Conservation (phyloP, 1,140 invertebrate genomes). For the Drosophila baimaii region DNA sequence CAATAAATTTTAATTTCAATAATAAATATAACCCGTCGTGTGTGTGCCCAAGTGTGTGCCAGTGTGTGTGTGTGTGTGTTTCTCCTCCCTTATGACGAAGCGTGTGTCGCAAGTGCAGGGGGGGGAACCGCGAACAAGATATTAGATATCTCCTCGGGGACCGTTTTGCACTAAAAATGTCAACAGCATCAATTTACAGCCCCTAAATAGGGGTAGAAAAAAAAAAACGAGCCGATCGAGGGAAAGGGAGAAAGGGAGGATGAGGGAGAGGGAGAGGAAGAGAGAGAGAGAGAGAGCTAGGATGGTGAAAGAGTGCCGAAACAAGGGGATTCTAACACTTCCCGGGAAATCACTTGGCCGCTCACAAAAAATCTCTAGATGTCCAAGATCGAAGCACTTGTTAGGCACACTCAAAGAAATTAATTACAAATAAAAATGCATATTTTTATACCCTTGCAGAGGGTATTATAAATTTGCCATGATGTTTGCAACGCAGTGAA, state of each 20-base stretch:
- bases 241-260: not conserved
- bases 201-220: conserved; percentile 29
- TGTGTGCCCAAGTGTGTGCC: too few species aligned
- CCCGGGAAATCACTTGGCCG: conserved; percentile 66
- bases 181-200: conserved; percentile 71
- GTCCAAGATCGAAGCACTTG: conserved; percentile 48
- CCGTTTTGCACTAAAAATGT: conserved; percentile 73
- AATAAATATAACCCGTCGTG: conserved; percentile 34
- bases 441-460: too few species aligned
- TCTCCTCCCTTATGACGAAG: not conserved
- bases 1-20: conserved; percentile 58
- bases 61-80: conserved; percentile 1
- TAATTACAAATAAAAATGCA: too few species aligned
- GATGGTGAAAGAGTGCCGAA: conserved; percentile 46
- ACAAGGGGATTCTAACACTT: conserved; percentile 70
- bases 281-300: not conserved
- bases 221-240: not conserved
- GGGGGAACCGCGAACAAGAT: conserved; percentile 52
- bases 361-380: conserved; percentile 37
- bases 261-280: not conserved
- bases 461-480: too few species aligned
- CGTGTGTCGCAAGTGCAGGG: conserved; percentile 27
- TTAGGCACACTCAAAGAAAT: conserved; percentile 10
- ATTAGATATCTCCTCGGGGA: conserved; percentile 47
- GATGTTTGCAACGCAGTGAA: too few species aligned